Evolutionary conservation across 2,888 invertebrate genomes (phyloP).

Genomic region (Adela reaumurella): DNA sequence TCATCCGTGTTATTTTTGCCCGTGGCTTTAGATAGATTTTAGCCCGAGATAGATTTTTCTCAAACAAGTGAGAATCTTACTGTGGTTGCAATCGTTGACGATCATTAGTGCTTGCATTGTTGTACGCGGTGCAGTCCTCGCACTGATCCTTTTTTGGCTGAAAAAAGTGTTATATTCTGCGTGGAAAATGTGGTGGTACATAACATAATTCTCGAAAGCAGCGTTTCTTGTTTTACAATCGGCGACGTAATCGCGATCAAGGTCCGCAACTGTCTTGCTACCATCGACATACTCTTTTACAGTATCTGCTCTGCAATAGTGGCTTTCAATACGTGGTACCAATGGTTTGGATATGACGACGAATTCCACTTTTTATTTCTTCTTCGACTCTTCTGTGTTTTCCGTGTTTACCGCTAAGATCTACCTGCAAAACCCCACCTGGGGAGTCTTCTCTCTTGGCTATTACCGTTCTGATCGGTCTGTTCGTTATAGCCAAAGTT

Average conservation of each 20-base stretch:
- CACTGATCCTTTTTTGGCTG: constrained; percentile 14
- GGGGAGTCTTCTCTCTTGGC: constrained; percentile 6
- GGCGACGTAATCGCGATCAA: constrained; percentile 15
- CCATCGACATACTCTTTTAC: constrained; percentile 17
- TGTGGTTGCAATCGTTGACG: background rate
- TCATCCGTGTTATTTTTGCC: background rate
- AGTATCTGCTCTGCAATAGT: constrained; percentile 14
- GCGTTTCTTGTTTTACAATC: constrained; percentile 11
- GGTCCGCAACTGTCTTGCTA: constrained; percentile 13
- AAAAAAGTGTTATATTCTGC: constrained; percentile 13
- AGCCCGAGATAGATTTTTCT: background rate
- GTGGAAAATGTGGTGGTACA: constrained; percentile 12
- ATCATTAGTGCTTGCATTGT: constrained; percentile 4
- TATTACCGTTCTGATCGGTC: constrained; percentile 11
- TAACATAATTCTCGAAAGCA: constrained; percentile 7
- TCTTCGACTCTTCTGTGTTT: constrained; percentile 13
- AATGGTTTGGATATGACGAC: constrained; percentile 15
- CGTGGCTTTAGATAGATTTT: background rate
- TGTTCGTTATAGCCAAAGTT: constrained; percentile 10
- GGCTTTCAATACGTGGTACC: constrained; percentile 17
- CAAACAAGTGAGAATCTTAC: background rate
- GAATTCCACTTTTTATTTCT: constrained; percentile 13
- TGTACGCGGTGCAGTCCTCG: constrained; percentile 11
- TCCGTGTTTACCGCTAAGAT: constrained; percentile 17
- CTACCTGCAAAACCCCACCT: constrained; percentile 12